Evolutionary conservation across 2,797 vertebrate genomes (phyloP), one percentile per base, ranked within the genome.

Genomic region (Meriones psammophilus): DNA sequence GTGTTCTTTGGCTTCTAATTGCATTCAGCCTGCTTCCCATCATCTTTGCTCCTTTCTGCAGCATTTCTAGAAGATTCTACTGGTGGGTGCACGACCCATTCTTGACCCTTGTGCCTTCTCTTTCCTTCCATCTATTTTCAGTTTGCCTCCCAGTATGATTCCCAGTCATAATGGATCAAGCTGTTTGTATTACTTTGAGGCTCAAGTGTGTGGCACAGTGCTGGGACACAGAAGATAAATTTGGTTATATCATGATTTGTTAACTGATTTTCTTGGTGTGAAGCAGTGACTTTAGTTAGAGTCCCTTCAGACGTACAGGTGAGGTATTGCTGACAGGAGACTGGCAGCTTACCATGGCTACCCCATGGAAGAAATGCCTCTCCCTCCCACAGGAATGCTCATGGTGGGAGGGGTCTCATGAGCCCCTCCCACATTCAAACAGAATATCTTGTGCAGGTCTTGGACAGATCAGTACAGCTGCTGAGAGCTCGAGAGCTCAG

Each of bases 1-100:
- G 22, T 85, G 78, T 96, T 78, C 74, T 80, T 89, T 80, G 89
- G 89, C 80, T 78, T 85, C 39, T 90, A 71, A 80, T 83, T 94
- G 88, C 69, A 66, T 60, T 79, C 69, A 89, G 22, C 60, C n/a
- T 24, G 62, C 68, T 18, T 84, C n/a, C 28, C 77, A 33, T 83
- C 91, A 42, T 39, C 36, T 76, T 83, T 20, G 6, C 0, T 74
- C 17, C 54, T 50, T 50, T 86, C 17, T 22, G 18, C 5, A 89
- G 78, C 66, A 76, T 46, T 74, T 79, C 68, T 8, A 26, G 77
- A 68, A 88, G 50, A 46, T 76, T 69, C 20, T 14, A 24, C 20
- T 39, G 20, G 87, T n/a, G 69, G 28, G 22, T 60, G 15, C 18
- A 28, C 5, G 69, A 5, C 68, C 50, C 92, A 1, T 30, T 73